Conservation (phyloP, 2,888 invertebrate genomes). For the Andrena chrysosceles region DNA sequence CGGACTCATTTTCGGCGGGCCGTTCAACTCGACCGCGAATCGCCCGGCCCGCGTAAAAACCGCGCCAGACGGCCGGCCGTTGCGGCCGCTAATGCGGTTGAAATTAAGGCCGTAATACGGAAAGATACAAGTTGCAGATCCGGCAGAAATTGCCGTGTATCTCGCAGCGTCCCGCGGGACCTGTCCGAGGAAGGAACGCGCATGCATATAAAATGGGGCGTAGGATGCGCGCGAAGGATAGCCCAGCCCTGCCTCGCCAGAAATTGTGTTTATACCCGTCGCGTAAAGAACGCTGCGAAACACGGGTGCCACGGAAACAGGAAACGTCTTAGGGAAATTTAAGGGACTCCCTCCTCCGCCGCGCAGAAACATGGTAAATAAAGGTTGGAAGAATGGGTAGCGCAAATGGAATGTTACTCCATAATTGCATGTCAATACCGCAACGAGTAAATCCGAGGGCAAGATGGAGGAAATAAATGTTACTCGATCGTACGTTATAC, state of each 20-base stretch:
- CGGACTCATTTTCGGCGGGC: conserved; percentile 3
- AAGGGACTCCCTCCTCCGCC: conserved; percentile 44
- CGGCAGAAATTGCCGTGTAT: conserved; percentile 70
- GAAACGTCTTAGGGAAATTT: conserved; percentile 62
- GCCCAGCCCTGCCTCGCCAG: conserved; percentile 64
- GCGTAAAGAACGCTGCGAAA: conserved; percentile 72
- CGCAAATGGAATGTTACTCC: not conserved
- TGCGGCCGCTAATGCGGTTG: conserved; percentile 49
- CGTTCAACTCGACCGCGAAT: not conserved
- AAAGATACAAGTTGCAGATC: conserved; percentile 71
- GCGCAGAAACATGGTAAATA: conserved; percentile 29
- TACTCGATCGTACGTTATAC: not conserved
- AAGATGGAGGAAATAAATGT: not conserved
- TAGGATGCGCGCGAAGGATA: conserved; percentile 62
- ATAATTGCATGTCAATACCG: conserved; percentile 12
- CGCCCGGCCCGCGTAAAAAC: not conserved
- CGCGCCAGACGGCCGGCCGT: not conserved
- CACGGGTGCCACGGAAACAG: conserved; percentile 40
- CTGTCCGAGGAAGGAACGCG: conserved; percentile 69
- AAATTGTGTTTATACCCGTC: conserved; percentile 73
- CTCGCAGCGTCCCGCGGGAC: conserved; percentile 71
- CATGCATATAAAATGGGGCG: conserved; percentile 73
- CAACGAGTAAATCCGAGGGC: not conserved
- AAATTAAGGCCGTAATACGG: conserved; percentile 69
- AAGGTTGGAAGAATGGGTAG: not conserved